Percentiles rank a stretch among this genome's conserved stretches.
phyloP scores from a whole-genome alignment of 2,113 vertebrate genomes.

The Sciurus niger region DNA sequence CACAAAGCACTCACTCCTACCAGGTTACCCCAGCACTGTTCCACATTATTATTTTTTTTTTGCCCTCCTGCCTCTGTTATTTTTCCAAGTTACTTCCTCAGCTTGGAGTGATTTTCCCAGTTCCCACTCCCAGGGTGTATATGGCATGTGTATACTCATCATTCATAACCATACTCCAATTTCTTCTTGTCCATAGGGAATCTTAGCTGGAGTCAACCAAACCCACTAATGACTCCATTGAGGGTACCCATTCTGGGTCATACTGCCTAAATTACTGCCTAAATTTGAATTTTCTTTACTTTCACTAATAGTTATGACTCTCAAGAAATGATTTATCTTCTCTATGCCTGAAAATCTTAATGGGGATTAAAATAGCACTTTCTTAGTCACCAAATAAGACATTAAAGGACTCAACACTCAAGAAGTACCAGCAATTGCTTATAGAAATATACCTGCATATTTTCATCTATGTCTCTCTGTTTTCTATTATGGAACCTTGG shows the following conservation, averaged over 20 bases:
- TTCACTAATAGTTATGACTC: neutral
- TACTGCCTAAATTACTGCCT: neutral
- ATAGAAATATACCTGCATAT: neutral
- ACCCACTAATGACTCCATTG: neutral
- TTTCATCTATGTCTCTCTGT: neutral
- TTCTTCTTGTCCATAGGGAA: neutral
- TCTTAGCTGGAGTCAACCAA: neutral
- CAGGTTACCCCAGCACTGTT: neutral
- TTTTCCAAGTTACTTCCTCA: neutral
- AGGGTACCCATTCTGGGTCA: neutral
- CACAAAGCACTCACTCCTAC: neutral
- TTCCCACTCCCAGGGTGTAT: too few relatives aligned
- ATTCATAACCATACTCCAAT: neutral
- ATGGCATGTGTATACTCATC: neutral
- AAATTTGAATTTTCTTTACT: neutral
- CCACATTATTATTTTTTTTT: neutral
- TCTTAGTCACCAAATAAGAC: neutral
- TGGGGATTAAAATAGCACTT: neutral
- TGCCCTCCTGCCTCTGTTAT: neutral
- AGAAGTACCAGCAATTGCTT: neutral
- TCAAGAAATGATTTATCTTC: neutral
- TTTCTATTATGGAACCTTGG: neutral
- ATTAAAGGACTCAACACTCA: neutral
- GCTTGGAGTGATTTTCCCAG: neutral
- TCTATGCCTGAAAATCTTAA: neutral